phyloP scores from a whole-genome alignment of 2,888 invertebrate genomes.

The Diploptera punctata region DNA sequence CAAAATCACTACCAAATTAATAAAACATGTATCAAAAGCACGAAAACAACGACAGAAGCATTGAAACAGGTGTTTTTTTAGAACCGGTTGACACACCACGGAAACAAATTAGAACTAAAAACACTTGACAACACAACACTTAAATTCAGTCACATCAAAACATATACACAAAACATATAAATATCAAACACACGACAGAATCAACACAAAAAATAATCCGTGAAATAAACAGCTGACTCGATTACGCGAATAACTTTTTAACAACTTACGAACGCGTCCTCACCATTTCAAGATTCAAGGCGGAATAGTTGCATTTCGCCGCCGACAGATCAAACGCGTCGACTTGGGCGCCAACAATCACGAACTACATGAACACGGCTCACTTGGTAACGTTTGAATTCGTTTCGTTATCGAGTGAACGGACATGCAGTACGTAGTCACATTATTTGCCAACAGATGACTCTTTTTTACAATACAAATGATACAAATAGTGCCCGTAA shows the following conservation, averaged over 20 bases:
- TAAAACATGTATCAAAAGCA: not conserved
- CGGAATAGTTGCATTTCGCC: constrained; percentile 29
- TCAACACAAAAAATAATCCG: not conserved
- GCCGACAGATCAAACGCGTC: not conserved
- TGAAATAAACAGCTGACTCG: constrained; percentile 15
- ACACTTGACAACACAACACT: constrained; percentile 14
- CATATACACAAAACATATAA: constrained; percentile 20
- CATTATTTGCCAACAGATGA: too few species aligned
- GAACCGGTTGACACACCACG: not conserved
- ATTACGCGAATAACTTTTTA: not conserved
- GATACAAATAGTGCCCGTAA: too few species aligned
- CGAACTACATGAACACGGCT: not conserved
- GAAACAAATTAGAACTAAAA: not conserved
- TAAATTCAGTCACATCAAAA: constrained; percentile 17
- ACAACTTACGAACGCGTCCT: not conserved
- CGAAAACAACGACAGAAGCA: not conserved
- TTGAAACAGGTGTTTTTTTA: not conserved
- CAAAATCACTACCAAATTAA: not conserved
- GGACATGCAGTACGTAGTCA: too few species aligned
- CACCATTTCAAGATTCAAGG: constrained; percentile 10
- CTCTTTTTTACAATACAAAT: too few species aligned
- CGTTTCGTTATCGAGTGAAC: too few species aligned
- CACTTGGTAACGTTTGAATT: too few species aligned
- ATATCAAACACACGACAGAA: not conserved
- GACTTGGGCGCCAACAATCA: not conserved